Conservation (phyloP, 2,888 invertebrate species). For the Sceliomorpha sp. region DNA sequence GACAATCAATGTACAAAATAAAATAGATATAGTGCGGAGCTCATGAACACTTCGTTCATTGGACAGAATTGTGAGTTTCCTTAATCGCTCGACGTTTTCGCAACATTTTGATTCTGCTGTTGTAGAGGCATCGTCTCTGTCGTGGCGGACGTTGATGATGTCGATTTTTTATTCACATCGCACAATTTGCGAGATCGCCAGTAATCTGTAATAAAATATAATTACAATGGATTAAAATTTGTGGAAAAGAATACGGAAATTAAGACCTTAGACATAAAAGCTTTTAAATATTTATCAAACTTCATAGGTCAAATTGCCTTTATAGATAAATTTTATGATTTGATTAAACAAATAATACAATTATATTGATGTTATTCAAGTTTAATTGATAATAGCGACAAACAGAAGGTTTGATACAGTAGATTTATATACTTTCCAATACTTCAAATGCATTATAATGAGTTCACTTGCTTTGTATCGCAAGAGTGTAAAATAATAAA, state of each 20-base stretch:
- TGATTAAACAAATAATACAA: too few relatives aligned
- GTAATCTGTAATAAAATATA: constrained; percentile 69
- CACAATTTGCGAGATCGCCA: constrained; percentile 73
- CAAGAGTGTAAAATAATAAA: neutral
- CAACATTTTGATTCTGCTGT: constrained; percentile 36
- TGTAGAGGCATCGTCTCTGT: constrained; percentile 23
- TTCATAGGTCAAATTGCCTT: too few relatives aligned
- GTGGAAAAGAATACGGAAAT: neutral
- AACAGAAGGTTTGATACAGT: too few relatives aligned
- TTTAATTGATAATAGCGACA: too few relatives aligned
- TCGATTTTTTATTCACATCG: constrained; percentile 66
- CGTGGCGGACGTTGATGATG: constrained; percentile 16
- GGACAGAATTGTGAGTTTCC: neutral
- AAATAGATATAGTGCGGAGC: neutral
- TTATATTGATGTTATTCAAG: too few relatives aligned
- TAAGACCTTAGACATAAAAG: neutral
- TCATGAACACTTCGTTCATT: neutral
- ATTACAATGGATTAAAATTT: neutral
- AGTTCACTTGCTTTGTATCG: neutral
- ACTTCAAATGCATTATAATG: too few relatives aligned
- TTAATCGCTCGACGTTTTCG: constrained; percentile 8
- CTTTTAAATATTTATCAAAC: too few relatives aligned
- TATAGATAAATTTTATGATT: too few relatives aligned
- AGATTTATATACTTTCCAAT: too few relatives aligned
- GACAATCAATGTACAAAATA: constrained; percentile 6